Base-by-base conservation (phyloP, 2,888 invertebrate genomes). In the Dolomedes plantarius region DNA sequence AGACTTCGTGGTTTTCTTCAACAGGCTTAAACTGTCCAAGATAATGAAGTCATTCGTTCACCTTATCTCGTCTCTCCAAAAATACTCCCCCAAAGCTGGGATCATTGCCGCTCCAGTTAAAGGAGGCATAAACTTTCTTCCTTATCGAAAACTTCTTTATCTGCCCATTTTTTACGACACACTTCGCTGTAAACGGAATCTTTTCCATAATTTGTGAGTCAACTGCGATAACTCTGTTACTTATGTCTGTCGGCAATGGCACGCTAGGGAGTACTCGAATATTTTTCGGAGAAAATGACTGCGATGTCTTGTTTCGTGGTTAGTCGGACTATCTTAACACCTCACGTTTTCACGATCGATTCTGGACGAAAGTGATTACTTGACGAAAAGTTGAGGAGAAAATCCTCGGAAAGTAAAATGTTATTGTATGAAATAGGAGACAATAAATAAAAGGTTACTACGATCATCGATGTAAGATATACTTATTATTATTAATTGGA, bases 111-210 rank as follows among this genome's bases (percentile, higher is more conserved):
- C 64, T 31, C 19, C 39, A 78, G 78, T 78, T 64, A 41, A 69
- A 36, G 46, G 71, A 78, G 69, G 39, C 78, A 71, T 78, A 71
- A 75, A 78, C 71, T 56, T 71, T 64, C 78, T 71, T 78, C 39
- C 78, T 78, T 71, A 78, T 78, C 78, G 71, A 62, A n/a, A 62
- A 41, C 56, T 56, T 19, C 56, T 23, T 56, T 56, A 56, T 56
- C 56, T 56, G 56, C n/a, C n/a, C n/a, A 16, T 46, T 56, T 56
- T 56, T 56, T 56, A 56, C 56, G 56, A 56, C 56, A 56, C 56
- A 56, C 23, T 56, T 56, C 56, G 56, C 56, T 56, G 56, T 56
- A 56, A 56, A 56, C 23, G 23, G 23, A 56, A 56, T 23, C 16
- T 56, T 56, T 23, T 23, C 56, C 56, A 56, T 56, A 23, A 56